Evolutionary conservation across 2,113 vertebrate genomes (phyloP).

Genomic region (Gila orcuttii): DNA sequence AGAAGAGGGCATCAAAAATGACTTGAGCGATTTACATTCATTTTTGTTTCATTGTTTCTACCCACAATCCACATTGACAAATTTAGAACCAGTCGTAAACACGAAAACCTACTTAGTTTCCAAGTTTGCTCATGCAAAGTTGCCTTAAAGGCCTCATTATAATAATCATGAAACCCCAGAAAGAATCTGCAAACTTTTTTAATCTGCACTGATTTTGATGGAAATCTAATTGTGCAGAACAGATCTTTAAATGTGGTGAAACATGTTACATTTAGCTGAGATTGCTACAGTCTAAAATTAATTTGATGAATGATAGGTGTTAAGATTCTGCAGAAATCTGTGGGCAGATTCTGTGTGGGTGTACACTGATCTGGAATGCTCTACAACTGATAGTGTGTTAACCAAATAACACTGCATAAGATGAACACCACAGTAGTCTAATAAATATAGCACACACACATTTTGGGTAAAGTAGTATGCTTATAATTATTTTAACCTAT

Average conservation of each 20-base stretch:
- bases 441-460: background rate
- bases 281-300: background rate
- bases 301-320: background rate
- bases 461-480: background rate
- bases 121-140: background rate
- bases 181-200: background rate
- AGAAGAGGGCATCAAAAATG: slow-evolving; percentile 47
- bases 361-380: slow-evolving; percentile 4
- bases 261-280: background rate
- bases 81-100: slow-evolving; percentile 19
- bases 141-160: background rate
- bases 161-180: background rate
- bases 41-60: slow-evolving; percentile 5
- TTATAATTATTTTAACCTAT: background rate
- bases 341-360: background rate
- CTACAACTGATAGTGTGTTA: background rate
- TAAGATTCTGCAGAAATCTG: background rate
- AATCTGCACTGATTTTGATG: background rate
- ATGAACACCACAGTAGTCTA: background rate
- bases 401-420: background rate
- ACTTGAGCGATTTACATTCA: slow-evolving; percentile 38
- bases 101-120: background rate
- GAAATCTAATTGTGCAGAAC: background rate
- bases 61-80: slow-evolving; percentile 3
- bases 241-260: background rate